These are phyloP conservation scores for Drosophila tropicalis DNA, from an alignment of 1,140 invertebrate genomes.

Conservation along the genomic window DNA sequence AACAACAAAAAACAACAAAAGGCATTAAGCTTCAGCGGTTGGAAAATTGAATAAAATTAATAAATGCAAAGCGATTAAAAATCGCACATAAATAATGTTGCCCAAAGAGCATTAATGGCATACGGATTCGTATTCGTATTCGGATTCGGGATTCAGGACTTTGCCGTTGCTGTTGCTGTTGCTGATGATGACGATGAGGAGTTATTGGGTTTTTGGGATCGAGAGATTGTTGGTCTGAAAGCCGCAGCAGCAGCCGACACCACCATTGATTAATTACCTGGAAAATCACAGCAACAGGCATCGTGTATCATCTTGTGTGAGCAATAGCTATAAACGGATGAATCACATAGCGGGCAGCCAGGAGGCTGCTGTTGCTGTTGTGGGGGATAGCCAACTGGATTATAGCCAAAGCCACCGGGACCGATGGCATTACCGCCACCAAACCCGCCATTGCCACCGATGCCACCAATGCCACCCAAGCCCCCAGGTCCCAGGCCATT, in stretches of 20 bases:
- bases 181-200: neutral
- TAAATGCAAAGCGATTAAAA: constrained; percentile 36
- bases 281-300: constrained; percentile 88
- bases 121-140: neutral
- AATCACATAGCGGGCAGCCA: constrained; percentile 89
- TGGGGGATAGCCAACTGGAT: constrained; percentile 16
- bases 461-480: constrained; percentile 10
- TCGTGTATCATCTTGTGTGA: constrained; percentile 89
- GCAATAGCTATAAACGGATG: constrained; percentile 90
- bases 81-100: constrained; percentile 45
- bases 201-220: neutral
- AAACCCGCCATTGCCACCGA: constrained; percentile 4
- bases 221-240: constrained; percentile 1
- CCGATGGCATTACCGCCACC: constrained; percentile 15
- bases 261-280: constrained; percentile 82
- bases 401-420: constrained; percentile 17
- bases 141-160: neutral
- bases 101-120: constrained; percentile 21
- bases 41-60: constrained; percentile 46
- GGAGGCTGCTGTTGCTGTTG: neutral
- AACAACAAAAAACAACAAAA: neutral
- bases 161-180: neutral
- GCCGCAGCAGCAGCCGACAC: neutral
- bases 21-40: constrained; percentile 29
- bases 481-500: constrained; percentile 36